These are phyloP conservation scores for Drosophila fuyamai DNA, from an alignment of 1,140 invertebrate genomes.

Conservation along the genomic window DNA sequence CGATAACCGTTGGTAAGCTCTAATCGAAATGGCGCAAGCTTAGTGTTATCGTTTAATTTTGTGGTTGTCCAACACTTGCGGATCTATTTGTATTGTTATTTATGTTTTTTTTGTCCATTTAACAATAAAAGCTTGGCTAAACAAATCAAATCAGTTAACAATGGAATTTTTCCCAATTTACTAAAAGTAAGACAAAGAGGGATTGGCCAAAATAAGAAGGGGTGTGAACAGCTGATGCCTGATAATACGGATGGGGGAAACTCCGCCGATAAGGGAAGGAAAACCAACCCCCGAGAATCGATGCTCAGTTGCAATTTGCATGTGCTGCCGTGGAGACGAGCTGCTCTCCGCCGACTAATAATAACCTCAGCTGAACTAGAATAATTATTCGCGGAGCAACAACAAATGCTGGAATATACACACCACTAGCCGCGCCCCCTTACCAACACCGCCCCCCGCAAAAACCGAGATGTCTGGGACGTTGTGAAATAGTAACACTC, in stretches of 20 bases:
- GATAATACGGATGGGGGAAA: slow-evolving; percentile 11
- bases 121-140: slow-evolving; percentile 29
- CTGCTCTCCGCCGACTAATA: background rate
- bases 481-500: slow-evolving; percentile 35
- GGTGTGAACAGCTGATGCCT: slow-evolving; percentile 21
- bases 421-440: slow-evolving; percentile 6
- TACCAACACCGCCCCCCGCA: background rate
- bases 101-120: slow-evolving; percentile 7
- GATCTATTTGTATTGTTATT: slow-evolving; percentile 21
- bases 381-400: slow-evolving; percentile 1
- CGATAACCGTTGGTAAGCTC: background rate
- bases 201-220: background rate
- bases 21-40: background rate
- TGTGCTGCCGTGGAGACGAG: slow-evolving; percentile 13
- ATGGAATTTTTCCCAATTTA: slow-evolving; percentile 11
- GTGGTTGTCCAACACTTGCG: slow-evolving; percentile 11
- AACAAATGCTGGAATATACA: slow-evolving; percentile 27
- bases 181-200: slow-evolving; percentile 7
- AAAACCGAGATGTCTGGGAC: slow-evolving; percentile 17
- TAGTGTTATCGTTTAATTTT: background rate
- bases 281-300: slow-evolving; percentile 18
- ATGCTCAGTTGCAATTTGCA: slow-evolving; percentile 28
- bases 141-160: slow-evolving; percentile 33
- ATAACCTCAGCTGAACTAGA: background rate
- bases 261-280: background rate